phyloP scores from a whole-genome alignment of 2,797 vertebrate genomes.

The Sebastes itinus region DNA sequence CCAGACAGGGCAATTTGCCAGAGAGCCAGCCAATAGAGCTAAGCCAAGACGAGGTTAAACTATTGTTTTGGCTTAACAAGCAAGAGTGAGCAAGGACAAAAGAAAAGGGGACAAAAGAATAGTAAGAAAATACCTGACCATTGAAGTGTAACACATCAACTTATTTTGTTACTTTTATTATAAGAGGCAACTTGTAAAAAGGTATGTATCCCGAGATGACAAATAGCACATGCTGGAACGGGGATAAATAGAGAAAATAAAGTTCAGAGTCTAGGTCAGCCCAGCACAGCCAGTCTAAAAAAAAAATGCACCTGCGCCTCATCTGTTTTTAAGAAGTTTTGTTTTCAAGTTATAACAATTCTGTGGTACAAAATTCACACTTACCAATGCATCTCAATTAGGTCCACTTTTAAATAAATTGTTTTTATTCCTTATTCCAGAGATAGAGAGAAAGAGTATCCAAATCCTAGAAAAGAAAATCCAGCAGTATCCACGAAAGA shows the following conservation, averaged over 20 bases:
- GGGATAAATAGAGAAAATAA: background rate
- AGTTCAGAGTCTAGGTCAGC: constrained; percentile 11
- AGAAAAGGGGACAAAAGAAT: constrained; percentile 74
- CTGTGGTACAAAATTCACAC: constrained; percentile 39
- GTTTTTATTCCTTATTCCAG: constrained; percentile 70
- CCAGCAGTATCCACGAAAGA: constrained; percentile 69
- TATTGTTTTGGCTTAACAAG: constrained; percentile 87
- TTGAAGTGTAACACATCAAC: constrained; percentile 74
- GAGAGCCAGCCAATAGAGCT: constrained; percentile 82
- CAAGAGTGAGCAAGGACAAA: constrained; percentile 86
- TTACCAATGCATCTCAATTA: constrained; percentile 75
- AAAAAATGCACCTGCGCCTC: constrained; percentile 57
- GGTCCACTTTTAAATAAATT: constrained; percentile 61
- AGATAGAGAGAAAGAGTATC: constrained; percentile 33
- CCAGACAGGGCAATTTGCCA: constrained; percentile 84
- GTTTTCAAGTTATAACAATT: background rate
- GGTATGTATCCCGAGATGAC: constrained; percentile 19
- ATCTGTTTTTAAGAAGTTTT: background rate
- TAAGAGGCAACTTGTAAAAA: constrained; percentile 34
- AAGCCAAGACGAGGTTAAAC: constrained; percentile 83
- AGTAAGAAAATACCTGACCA: constrained; percentile 79
- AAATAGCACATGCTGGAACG: background rate
- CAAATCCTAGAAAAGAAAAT: constrained; percentile 68
- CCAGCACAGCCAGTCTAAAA: background rate
- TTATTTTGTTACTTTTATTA: constrained; percentile 71